A percentile compares a stretch with the other conserved stretches of the same genome.
phyloP scores from a whole-genome alignment of 2,797 vertebrate species.

The Epinephelus coioides region DNA sequence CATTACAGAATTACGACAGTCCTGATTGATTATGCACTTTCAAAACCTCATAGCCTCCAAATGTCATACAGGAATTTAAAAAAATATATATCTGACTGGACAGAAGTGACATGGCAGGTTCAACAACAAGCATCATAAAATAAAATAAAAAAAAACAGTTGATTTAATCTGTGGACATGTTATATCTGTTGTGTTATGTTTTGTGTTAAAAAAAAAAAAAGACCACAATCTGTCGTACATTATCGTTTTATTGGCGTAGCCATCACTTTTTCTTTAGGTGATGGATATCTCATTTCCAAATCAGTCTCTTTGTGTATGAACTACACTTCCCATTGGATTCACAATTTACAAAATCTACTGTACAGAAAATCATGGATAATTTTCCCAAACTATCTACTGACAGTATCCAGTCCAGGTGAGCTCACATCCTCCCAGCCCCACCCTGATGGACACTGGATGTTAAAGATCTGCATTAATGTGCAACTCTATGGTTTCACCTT shows the following conservation, averaged over 20 bases:
- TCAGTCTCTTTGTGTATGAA: slow-evolving; percentile 38
- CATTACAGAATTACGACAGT: neutral
- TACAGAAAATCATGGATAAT: slow-evolving; percentile 65
- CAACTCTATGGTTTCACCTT: slow-evolving; percentile 58
- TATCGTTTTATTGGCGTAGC: slow-evolving; percentile 15
- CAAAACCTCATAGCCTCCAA: slow-evolving; percentile 20
- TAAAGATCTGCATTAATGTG: slow-evolving; percentile 56
- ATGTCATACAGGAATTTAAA: slow-evolving; percentile 3
- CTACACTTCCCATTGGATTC: slow-evolving; percentile 32
- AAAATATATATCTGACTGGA: neutral
- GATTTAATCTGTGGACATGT: slow-evolving; percentile 29
- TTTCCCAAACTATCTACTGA: slow-evolving; percentile 51
- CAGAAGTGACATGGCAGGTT: neutral
- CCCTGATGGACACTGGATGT: slow-evolving; percentile 50
- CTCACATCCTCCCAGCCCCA: slow-evolving; percentile 29
- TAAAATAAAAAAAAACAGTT: neutral
- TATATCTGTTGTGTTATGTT: slow-evolving; percentile 24
- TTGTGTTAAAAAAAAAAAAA: slow-evolving; percentile 10
- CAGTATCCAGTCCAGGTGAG: slow-evolving; percentile 43
- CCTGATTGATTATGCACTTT: slow-evolving; percentile 47
- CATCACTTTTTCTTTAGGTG: slow-evolving; percentile 30
- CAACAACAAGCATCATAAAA: slow-evolving; percentile 3
- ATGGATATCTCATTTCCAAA: slow-evolving; percentile 32
- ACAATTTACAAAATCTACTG: slow-evolving; percentile 54
- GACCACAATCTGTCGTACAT: neutral